Percentiles rank a stretch among this genome's conserved stretches.
Evolutionary conservation across 2,113 vertebrate species (phyloP).

Genomic region (Dicrurus megarhynchus): DNA sequence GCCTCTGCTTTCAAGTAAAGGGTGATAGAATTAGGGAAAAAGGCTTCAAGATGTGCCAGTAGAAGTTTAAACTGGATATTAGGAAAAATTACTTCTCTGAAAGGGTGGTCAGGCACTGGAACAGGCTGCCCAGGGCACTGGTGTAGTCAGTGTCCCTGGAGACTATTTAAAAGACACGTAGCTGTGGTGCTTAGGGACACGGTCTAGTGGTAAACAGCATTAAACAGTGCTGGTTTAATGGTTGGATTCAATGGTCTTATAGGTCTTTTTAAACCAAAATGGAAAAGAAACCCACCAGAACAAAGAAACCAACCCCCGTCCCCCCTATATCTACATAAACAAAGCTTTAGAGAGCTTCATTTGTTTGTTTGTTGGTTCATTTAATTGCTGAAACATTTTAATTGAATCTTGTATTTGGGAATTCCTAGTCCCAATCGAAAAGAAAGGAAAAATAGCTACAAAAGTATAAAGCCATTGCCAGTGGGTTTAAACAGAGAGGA

Average conservation of each 20-base stretch:
- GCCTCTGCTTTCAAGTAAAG: background rate
- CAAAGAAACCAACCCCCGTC: accelerated
- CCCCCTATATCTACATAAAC: background rate
- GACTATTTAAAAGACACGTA: background rate
- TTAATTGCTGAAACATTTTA: background rate
- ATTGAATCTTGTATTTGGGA: background rate
- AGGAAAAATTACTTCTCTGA: background rate
- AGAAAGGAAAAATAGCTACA: background rate
- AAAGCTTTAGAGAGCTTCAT: background rate
- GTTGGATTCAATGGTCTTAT: accelerated
- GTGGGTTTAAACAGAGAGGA: background rate
- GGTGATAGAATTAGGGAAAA: background rate
- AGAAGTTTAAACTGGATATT: background rate
- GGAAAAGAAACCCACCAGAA: background rate
- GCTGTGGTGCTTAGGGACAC: background rate
- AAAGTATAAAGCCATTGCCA: background rate
- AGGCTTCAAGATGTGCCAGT: background rate
- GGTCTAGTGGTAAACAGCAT: background rate
- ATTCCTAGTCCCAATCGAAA: background rate
- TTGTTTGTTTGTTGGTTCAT: background rate
- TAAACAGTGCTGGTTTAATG: background rate
- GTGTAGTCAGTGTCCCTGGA: background rate
- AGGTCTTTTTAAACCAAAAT: background rate
- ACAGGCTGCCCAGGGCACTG: background rate
- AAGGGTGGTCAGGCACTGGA: background rate